A percentile compares a stretch with the other conserved stretches of the same genome.
phyloP scores from a whole-genome alignment of 2,888 invertebrate species.

The Poecilobothrus nobilitatus region DNA sequence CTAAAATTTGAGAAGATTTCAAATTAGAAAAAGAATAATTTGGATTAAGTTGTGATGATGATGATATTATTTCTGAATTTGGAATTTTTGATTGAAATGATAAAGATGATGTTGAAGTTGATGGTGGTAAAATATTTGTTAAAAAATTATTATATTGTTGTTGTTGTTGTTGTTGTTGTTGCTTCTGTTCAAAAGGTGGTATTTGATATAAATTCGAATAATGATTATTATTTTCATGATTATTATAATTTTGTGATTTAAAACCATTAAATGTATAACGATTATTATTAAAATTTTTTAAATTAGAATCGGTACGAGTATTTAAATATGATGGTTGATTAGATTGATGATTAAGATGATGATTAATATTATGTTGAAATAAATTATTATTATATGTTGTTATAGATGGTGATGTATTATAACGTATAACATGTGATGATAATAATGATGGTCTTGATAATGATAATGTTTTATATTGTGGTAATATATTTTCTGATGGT shows the following conservation, averaged over 20 bases:
- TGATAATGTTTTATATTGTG: slow-evolving; percentile 12
- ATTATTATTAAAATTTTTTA: not conserved
- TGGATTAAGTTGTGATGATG: not conserved
- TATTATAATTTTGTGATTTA: not conserved
- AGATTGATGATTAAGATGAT: not conserved
- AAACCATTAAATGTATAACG: not conserved
- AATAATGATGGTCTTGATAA: not conserved
- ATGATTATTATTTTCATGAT: not conserved
- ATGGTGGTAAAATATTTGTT: slow-evolving; percentile 7
- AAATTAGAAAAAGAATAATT: not conserved
- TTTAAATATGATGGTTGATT: too few species aligned
- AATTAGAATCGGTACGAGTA: too few species aligned
- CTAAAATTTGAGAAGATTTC: too few species aligned
- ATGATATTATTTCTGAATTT: not conserved
- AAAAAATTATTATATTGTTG: slow-evolving; percentile 12
- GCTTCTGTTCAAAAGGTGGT: not conserved
- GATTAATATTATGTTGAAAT: not conserved
- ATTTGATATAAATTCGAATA: not conserved
- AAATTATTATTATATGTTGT: not conserved
- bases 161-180: slow-evolving; percentile 12
- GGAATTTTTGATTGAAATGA: too few species aligned
- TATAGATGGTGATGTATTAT: slow-evolving; percentile 8
- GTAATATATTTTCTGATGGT: slow-evolving; percentile 19
- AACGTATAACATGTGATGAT: too few species aligned
- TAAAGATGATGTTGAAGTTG: slow-evolving; percentile 15